phyloP scores from a whole-genome alignment of 2,888 invertebrate genomes.

The Archaeoteleia sp. region DNA sequence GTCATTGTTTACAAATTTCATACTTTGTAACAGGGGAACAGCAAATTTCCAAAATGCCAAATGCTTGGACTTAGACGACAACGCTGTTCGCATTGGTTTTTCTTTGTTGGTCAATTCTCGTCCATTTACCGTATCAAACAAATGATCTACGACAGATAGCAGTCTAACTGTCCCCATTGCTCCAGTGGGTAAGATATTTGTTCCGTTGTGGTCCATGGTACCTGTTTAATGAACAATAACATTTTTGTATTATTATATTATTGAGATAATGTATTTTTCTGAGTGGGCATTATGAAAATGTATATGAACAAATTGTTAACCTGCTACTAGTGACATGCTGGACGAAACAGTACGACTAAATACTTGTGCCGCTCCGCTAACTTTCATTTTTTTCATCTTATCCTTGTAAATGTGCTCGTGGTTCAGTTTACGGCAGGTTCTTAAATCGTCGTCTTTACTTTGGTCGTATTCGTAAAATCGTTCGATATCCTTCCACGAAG shows the following conservation, averaged over 20 bases:
- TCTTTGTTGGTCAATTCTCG: conserved; percentile 36
- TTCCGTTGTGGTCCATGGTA: no score
- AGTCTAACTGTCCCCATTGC: conserved; percentile 26
- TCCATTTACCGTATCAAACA: conserved; percentile 39
- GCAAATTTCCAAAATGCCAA: no score
- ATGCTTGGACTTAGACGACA: conserved; percentile 15
- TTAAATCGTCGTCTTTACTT: neutral
- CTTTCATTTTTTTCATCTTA: conserved; percentile 6
- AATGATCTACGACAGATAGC: conserved; percentile 36
- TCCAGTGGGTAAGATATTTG: no score
- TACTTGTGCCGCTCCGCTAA: neutral
- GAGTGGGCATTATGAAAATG: no score
- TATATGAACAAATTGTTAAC: no score
- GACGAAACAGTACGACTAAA: neutral
- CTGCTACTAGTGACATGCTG: neutral
- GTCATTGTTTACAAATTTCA: no score
- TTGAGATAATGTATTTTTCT: no score
- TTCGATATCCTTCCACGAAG: neutral
- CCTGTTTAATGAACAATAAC: no score
- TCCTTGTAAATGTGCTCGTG: neutral
- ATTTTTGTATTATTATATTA: no score
- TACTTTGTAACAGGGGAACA: no score
- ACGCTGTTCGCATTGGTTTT: conserved; percentile 15
- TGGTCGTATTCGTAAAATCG: conserved; percentile 1
- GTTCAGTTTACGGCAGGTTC: neutral